Percentiles rank a stretch among this genome's conserved stretches.
Evolutionary conservation across 2,797 vertebrate species (phyloP).

Genomic region (Allenopithecus nigroviridis): DNA sequence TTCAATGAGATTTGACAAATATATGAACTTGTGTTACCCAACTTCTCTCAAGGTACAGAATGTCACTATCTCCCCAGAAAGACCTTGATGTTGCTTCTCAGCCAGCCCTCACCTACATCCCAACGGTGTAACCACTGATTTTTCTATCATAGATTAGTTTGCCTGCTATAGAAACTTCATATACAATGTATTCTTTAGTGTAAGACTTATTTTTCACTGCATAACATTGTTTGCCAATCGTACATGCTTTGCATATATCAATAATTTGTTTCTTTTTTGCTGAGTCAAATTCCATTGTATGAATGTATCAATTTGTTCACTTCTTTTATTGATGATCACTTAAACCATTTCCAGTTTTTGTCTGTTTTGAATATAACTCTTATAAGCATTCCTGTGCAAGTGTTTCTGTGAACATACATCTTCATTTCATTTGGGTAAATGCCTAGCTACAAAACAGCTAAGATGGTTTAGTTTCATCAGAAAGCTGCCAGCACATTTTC

Average conservation of each 20-base stretch:
- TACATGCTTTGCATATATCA: neutral
- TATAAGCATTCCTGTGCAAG: neutral
- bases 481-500: neutral
- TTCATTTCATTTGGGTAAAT: neutral
- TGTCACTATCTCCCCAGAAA: neutral
- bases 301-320: neutral
- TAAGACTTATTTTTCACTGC: neutral
- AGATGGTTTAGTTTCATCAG: neutral
- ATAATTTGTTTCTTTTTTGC: neutral
- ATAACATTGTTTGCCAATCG: accelerated
- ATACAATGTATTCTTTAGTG: accelerated
- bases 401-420: neutral
- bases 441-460: neutral
- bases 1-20: neutral
- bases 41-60: neutral
- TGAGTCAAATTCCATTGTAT: neutral
- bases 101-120: too few species aligned
- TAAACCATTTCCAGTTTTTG: neutral
- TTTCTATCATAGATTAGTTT: neutral
- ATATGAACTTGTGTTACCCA: neutral
- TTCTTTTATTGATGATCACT: neutral
- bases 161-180: accelerated
- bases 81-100: accelerated
- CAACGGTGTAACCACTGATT: accelerated
- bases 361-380: neutral